phyloP scores from a whole-genome alignment of 2,113 vertebrate species.

The Heterochromis multidens region DNA sequence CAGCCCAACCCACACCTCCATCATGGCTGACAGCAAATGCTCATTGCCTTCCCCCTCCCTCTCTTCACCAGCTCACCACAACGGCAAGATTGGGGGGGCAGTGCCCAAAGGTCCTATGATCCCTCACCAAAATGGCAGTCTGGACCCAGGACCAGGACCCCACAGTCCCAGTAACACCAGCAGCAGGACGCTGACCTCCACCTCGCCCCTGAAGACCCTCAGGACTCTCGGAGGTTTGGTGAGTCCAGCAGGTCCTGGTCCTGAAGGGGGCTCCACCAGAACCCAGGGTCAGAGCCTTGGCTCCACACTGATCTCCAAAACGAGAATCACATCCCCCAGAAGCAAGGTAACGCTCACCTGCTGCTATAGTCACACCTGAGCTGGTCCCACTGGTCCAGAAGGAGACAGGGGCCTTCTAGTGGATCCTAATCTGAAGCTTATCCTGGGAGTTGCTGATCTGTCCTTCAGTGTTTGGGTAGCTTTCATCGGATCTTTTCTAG shows the following conservation, averaged over 20 bases:
- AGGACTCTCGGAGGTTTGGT: background rate
- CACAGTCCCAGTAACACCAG: background rate
- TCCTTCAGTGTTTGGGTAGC: background rate
- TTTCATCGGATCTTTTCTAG: background rate
- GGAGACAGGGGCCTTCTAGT: background rate
- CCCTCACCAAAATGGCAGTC: background rate
- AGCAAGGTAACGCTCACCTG: slow-evolving; percentile 16
- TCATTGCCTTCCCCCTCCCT: background rate
- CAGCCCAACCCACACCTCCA: background rate
- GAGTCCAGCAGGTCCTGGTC: background rate
- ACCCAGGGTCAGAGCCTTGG: slow-evolving; percentile 3
- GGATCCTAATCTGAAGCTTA: background rate
- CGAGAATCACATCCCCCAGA: background rate
- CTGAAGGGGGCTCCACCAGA: background rate
- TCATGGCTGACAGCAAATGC: slow-evolving; percentile 19
- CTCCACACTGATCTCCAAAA: slow-evolving; percentile 5
- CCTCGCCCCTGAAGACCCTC: slow-evolving; percentile 2
- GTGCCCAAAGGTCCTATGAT: background rate
- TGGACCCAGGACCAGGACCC: background rate
- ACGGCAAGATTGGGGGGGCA: background rate
- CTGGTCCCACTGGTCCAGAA: background rate
- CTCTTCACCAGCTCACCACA: slow-evolving; percentile 4
- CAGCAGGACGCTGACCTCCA: background rate
- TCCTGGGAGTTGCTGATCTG: background rate
- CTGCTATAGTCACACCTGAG: background rate